A percentile compares a stretch with the other conserved stretches of the same genome.
Conservation (phyloP, 2,888 invertebrate genomes). For the Chrysolina haemoptera region DNA sequence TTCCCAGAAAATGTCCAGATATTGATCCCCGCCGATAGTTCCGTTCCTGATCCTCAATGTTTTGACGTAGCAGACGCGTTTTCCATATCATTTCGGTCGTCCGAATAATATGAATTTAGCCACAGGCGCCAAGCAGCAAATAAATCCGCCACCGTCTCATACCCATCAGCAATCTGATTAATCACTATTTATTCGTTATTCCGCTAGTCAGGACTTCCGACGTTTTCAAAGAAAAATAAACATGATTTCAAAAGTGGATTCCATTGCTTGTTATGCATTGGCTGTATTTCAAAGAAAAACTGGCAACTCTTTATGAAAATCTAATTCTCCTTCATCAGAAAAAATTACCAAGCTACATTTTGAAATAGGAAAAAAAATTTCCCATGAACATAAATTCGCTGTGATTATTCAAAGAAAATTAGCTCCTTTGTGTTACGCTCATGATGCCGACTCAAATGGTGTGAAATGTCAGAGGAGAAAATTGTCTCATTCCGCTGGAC, state of each 20-base stretch:
- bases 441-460: background rate
- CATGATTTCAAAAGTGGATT: background rate
- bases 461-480: conserved; percentile 18
- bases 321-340: conserved; percentile 1
- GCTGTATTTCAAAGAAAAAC: background rate
- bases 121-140: too few species aligned
- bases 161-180: too few species aligned
- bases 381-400: background rate
- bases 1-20: too few species aligned
- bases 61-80: too few species aligned
- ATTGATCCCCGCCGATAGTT: too few species aligned
- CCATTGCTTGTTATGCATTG: background rate
- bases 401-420: conserved; percentile 30
- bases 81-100: too few species aligned
- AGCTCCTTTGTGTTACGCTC: conserved; percentile 24
- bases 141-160: too few species aligned
- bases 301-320: background rate
- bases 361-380: conserved; percentile 1
- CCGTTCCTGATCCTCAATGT: too few species aligned
- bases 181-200: too few species aligned
- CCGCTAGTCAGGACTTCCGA: too few species aligned
- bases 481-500: background rate
- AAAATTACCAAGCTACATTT: background rate
- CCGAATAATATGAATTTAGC: too few species aligned
- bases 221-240: background rate